Evolutionary conservation across 2,113 vertebrate species (phyloP).

Genomic region (Malurus alboscapulatus): DNA sequence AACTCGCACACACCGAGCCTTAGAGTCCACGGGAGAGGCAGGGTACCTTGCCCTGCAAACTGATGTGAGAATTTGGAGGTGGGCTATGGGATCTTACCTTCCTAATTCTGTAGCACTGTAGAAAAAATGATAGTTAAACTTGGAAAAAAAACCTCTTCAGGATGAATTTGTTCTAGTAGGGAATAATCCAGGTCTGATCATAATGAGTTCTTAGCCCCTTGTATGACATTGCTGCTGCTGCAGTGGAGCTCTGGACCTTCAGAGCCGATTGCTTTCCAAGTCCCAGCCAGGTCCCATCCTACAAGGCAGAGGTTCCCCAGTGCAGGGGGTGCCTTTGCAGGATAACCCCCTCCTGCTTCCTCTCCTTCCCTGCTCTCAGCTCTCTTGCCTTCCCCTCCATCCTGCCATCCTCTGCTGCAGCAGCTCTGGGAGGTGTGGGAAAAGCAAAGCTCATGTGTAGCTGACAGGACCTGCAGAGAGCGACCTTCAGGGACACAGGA

Average conservation of each 20-base stretch:
- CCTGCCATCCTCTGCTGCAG: background rate
- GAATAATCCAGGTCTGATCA: background rate
- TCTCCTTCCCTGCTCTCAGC: background rate
- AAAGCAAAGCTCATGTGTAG: fast-evolving
- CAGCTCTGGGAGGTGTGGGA: background rate
- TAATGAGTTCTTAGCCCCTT: background rate
- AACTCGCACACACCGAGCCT: background rate
- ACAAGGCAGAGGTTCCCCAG: background rate
- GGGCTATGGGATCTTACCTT: background rate
- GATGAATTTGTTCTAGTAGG: background rate
- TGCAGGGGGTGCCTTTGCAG: background rate
- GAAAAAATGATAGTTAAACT: background rate
- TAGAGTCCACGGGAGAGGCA: fast-evolving
- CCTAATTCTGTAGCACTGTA: background rate
- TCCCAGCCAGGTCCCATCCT: background rate
- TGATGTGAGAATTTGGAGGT: background rate
- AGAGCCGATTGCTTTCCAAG: background rate
- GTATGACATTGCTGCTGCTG: background rate
- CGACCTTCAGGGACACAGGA: background rate
- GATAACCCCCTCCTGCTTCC: background rate
- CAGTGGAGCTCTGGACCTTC: background rate
- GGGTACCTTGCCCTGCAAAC: fast-evolving
- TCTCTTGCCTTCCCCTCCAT: background rate
- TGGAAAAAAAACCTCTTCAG: background rate
- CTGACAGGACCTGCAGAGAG: background rate